These are phyloP conservation scores for Anoplius nigerrimus DNA, from an alignment of 2,888 invertebrate genomes.

Conservation along the genomic window DNA sequence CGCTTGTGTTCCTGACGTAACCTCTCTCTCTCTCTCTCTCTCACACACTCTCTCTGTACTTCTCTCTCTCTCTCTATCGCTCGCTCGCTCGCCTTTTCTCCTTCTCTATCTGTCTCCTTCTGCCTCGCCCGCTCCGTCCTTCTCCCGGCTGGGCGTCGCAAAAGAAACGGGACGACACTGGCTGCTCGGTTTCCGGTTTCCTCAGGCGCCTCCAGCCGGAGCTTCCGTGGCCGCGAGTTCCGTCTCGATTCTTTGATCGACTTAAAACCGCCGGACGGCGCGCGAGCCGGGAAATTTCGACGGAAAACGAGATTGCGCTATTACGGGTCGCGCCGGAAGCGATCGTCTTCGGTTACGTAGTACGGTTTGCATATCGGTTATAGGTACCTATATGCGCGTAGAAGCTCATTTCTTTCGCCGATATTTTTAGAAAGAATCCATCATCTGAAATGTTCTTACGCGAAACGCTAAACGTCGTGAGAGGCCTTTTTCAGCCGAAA, in stretches of 20 bases:
- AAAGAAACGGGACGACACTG: constrained; percentile 29
- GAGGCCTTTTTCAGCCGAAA: too few relatives aligned
- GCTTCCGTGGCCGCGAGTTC: constrained; percentile 5
- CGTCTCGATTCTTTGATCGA: constrained; percentile 6
- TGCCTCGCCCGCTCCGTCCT: too few relatives aligned
- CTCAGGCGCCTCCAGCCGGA: constrained; percentile 11
- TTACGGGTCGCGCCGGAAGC: too few relatives aligned
- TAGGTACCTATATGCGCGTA: too few relatives aligned
- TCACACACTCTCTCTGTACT: neutral
- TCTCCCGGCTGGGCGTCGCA: constrained; percentile 9
- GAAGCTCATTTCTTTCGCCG: too few relatives aligned
- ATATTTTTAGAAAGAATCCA: too few relatives aligned
- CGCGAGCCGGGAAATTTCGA: neutral
- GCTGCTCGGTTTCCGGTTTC: constrained; percentile 46
- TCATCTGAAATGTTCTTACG: too few relatives aligned
- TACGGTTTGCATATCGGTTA: too few relatives aligned
- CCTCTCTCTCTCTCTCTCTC: constrained; percentile 24
- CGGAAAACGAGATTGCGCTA: too few relatives aligned
- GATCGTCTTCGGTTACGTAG: too few relatives aligned
- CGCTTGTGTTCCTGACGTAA: constrained; percentile 23
- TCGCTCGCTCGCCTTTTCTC: neutral
- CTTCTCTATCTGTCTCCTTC: neutral
- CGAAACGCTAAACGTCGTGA: too few relatives aligned
- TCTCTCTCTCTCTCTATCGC: neutral
- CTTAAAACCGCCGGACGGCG: neutral